These are phyloP conservation scores for Aplodontia rufa DNA, from an alignment of 2,113 vertebrate species.

Conservation along the genomic window DNA sequence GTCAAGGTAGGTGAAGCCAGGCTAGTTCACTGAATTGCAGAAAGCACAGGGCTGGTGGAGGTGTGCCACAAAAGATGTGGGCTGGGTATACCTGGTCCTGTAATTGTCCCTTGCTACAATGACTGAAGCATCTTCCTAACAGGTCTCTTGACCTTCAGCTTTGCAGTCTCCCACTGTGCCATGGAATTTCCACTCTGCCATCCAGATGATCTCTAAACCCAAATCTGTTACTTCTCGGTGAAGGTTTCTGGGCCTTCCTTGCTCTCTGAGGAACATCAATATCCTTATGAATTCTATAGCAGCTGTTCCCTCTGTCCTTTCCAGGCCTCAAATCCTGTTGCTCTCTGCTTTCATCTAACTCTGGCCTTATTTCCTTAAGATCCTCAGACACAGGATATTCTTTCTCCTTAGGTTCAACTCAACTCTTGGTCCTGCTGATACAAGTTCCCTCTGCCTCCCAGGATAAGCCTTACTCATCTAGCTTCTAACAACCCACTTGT, in stretches of 20 bases:
- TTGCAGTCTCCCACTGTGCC: neutral
- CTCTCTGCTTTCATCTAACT: neutral
- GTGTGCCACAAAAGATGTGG: neutral
- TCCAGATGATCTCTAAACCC: neutral
- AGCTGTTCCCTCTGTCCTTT: accelerated
- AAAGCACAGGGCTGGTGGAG: accelerated
- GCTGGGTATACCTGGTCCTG: too few species aligned
- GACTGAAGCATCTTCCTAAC: neutral
- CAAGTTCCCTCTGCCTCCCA: neutral
- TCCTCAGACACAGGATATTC: neutral
- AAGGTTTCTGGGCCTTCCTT: neutral
- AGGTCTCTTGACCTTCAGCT: neutral
- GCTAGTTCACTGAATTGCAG: too few species aligned
- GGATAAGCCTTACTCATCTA: neutral
- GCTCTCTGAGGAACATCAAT: neutral
- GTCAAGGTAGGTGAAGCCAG: neutral
- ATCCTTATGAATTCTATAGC: neutral
- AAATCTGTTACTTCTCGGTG: neutral
- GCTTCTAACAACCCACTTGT: neutral
- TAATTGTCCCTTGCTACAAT: neutral
- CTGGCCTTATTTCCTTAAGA: neutral
- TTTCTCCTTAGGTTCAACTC: neutral
- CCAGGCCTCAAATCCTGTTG: neutral
- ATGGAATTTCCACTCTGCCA: neutral
- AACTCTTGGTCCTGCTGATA: neutral